Conservation (phyloP, 53 echinoderm and acorn worm genomes). For the Zoroaster sp. region DNA sequence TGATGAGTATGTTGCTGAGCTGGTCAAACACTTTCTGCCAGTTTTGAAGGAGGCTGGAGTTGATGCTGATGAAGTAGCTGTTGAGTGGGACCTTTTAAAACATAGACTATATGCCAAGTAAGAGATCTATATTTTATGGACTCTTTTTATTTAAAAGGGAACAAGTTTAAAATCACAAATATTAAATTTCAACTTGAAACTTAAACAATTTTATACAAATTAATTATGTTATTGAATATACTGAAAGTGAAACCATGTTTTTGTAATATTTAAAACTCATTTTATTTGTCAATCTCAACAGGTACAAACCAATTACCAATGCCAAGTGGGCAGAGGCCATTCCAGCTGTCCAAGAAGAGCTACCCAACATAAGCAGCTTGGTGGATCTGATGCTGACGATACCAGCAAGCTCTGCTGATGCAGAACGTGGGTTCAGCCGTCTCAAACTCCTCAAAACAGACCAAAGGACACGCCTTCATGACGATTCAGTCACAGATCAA, state of each 20-base stretch:
- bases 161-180: too few species aligned
- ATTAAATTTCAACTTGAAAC: too few species aligned
- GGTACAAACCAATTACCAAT: constrained; percentile 11
- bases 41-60: constrained; percentile 34
- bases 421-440: constrained; percentile 38
- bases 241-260: neutral
- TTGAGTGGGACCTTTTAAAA: constrained; percentile 42
- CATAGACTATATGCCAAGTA: constrained; percentile 42
- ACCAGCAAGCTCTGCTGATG: constrained; percentile 47
- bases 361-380: constrained; percentile 24
- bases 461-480: neutral
- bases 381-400: constrained; percentile 26
- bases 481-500: constrained; percentile 8
- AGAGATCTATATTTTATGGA: too few species aligned
- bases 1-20: neutral
- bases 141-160: too few species aligned
- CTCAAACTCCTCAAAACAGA: constrained; percentile 39
- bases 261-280: too few species aligned
- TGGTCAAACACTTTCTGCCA: neutral
- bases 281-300: neutral
- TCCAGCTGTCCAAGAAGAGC: neutral
- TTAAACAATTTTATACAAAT: neutral
- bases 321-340: constrained; percentile 25
- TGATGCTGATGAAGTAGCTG: neutral
- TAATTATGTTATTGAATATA: neutral